Evolutionary conservation across 1,140 invertebrate species (phyloP).

Genomic region (Monochamus saltuarius): DNA sequence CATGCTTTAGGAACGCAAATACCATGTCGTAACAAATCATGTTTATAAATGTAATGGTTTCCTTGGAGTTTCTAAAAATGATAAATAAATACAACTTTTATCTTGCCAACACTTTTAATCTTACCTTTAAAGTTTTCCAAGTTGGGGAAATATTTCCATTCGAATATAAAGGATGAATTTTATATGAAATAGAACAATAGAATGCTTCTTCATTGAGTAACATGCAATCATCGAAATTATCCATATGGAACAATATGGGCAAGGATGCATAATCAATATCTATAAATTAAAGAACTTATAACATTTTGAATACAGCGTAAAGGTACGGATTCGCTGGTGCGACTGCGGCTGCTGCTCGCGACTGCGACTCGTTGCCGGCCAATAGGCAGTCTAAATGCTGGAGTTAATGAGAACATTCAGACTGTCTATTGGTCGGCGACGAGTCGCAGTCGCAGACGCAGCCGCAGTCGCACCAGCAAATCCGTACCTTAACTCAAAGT

Average conservation of each 20-base stretch:
- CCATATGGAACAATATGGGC: constrained; percentile 20
- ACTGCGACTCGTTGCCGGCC: too few relatives aligned
- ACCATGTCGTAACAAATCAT: constrained; percentile 13
- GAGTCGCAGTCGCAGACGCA: too few relatives aligned
- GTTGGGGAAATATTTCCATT: constrained; percentile 9
- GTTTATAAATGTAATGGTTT: not conserved
- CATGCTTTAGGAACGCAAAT: constrained; percentile 4
- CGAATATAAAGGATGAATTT: constrained; percentile 17
- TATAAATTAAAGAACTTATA: too few relatives aligned
- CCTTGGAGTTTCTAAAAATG: constrained; percentile 3
- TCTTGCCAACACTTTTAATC: not conserved
- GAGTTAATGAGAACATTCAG: too few relatives aligned
- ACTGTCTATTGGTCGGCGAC: too few relatives aligned
- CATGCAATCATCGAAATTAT: constrained; percentile 27
- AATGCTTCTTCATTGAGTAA: constrained; percentile 14
- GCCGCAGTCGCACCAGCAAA: too few relatives aligned
- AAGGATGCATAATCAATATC: constrained; percentile 23
- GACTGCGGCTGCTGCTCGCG: too few relatives aligned
- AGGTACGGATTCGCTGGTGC: too few relatives aligned
- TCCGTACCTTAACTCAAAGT: too few relatives aligned
- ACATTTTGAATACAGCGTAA: too few relatives aligned
- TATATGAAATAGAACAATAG: constrained; percentile 20
- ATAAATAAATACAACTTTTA: not conserved
- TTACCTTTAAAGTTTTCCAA: constrained; percentile 23
- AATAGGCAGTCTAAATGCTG: too few relatives aligned